Evolutionary conservation across 2,113 vertebrate species (phyloP).

Genomic region (Xyliphius kryptos): DNA sequence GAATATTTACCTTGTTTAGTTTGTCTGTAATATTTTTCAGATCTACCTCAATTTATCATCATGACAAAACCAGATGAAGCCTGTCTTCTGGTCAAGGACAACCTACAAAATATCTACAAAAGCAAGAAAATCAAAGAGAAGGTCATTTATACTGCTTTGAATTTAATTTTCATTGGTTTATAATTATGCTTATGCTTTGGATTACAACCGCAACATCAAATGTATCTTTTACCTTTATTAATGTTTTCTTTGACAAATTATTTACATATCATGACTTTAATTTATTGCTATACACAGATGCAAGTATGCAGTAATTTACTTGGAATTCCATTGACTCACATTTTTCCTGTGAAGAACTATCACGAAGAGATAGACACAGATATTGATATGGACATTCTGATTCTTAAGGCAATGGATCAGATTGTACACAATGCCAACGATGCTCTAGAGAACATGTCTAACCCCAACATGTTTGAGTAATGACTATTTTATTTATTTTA

Average conservation of each 20-base stretch:
- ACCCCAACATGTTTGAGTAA: no score
- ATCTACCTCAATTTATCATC: slow-evolving; percentile 13
- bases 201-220: no score
- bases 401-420: slow-evolving; percentile 21
- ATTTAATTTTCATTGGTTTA: no score
- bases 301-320: neutral
- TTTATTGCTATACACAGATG: slow-evolving; percentile 4
- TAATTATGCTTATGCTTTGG: no score
- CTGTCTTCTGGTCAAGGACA: neutral
- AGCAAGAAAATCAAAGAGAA: slow-evolving; percentile 26
- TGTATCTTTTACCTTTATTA: no score
- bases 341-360: slow-evolving; percentile 37
- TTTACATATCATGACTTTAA: neutral
- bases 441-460: neutral
- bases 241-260: neutral
- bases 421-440: slow-evolving; percentile 10
- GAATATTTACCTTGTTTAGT: neutral
- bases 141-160: neutral
- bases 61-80: neutral
- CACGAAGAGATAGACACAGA: slow-evolving; percentile 3
- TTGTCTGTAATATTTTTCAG: neutral
- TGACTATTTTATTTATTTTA: no score
- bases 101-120: slow-evolving; percentile 8
- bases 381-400: slow-evolving; percentile 2
- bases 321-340: neutral